A percentile compares a stretch with the other conserved stretches of the same genome.
These are phyloP conservation scores for Netelia fuscicornis DNA, from an alignment of 2,888 invertebrate genomes.

Conservation along the genomic window DNA sequence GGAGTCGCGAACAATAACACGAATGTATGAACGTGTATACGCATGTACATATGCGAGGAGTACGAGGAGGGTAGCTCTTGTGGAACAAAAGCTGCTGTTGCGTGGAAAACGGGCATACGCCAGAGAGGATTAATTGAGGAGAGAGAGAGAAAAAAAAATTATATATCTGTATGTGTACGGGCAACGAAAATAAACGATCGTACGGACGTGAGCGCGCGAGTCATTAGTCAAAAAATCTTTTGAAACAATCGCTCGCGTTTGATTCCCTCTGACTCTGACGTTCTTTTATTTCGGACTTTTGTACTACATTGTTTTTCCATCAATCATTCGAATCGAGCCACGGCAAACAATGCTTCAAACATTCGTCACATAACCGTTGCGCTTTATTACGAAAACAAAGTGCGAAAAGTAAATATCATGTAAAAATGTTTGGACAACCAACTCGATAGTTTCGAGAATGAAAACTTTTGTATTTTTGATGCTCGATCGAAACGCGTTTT, in stretches of 20 bases:
- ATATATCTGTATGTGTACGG: neutral
- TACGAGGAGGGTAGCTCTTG: neutral
- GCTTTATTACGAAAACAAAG: no score
- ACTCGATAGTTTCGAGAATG: no score
- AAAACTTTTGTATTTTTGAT: no score
- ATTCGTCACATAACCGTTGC: no score
- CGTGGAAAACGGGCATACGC: conserved; percentile 5
- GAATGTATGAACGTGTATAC: neutral
- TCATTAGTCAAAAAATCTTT: conserved; percentile 13
- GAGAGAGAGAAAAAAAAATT: neutral
- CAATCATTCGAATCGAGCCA: neutral
- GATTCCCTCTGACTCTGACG: neutral
- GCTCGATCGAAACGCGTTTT: no score
- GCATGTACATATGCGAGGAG: neutral
- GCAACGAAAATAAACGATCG: neutral
- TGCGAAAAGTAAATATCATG: no score
- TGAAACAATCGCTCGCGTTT: neutral
- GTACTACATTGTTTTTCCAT: neutral
- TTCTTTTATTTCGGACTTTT: neutral
- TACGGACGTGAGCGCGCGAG: neutral
- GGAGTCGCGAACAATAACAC: neutral
- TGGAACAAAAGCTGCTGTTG: conserved; percentile 16
- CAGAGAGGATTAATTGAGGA: conserved; percentile 32
- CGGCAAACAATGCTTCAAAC: neutral
- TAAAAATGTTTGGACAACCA: no score